Evolutionary conservation across 2,888 invertebrate genomes (phyloP).

Genomic region (Gryllus longicercus): DNA sequence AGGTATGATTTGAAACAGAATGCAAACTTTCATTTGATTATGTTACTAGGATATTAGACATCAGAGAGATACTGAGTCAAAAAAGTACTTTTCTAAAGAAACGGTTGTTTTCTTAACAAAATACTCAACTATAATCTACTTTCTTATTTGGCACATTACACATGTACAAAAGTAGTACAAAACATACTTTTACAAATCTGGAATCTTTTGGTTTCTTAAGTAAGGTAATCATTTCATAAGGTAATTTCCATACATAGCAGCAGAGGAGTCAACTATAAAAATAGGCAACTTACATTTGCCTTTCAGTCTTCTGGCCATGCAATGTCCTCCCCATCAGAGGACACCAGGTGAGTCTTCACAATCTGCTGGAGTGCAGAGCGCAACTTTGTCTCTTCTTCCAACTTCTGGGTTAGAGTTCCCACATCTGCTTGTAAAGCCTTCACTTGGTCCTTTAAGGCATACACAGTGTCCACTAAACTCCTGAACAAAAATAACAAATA

Average conservation of each 20-base stretch:
- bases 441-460: conserved; percentile 71
- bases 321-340: conserved; percentile 18
- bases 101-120: too few relatives aligned
- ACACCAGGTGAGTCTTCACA: conserved; percentile 40
- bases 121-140: too few relatives aligned
- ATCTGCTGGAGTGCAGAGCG: conserved; percentile 50
- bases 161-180: too few relatives aligned
- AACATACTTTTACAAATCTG: too few relatives aligned
- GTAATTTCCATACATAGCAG: not conserved
- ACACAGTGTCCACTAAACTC: conserved; percentile 72
- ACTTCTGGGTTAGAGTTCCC: conserved; percentile 56
- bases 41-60: too few relatives aligned
- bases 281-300: not conserved
- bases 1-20: too few relatives aligned
- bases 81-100: too few relatives aligned
- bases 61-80: too few relatives aligned
- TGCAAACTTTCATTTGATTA: too few relatives aligned
- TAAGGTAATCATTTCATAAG: not conserved
- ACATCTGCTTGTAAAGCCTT: conserved; percentile 62
- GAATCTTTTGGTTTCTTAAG: too few relatives aligned
- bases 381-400: conserved; percentile 65
- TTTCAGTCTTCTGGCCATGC: conserved; percentile 23
- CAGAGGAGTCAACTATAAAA: not conserved
- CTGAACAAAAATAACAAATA: conserved; percentile 47
- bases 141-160: too few relatives aligned